A percentile compares a stretch with the other conserved stretches of the same genome.
Evolutionary conservation across 1,140 invertebrate species (phyloP).

Genomic region (Drosophila orena): DNA sequence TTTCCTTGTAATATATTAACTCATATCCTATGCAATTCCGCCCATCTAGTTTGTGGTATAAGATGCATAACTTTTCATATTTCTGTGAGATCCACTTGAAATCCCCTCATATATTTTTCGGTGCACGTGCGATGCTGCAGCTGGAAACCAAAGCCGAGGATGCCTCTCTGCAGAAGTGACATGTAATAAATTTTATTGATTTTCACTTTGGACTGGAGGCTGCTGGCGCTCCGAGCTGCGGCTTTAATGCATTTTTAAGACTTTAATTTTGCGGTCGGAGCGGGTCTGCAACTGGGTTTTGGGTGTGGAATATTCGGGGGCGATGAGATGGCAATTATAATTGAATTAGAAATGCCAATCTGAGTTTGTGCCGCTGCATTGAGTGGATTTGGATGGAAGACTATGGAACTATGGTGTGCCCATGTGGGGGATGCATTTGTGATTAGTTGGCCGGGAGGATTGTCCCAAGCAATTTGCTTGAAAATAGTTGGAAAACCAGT

Average conservation of each 20-base stretch:
- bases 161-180: conserved; percentile 44
- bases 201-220: conserved; percentile 53
- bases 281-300: not conserved
- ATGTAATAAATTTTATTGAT: conserved; percentile 76
- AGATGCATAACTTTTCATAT: too few relatives aligned
- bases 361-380: conserved; percentile 29
- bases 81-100: not conserved
- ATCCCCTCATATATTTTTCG: not conserved
- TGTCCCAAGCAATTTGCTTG: conserved; percentile 15
- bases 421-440: conserved; percentile 16
- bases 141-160: conserved; percentile 8
- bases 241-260: conserved; percentile 67
- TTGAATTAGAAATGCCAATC: conserved; percentile 54
- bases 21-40: too few relatives aligned
- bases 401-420: conserved; percentile 1
- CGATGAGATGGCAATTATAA: conserved; percentile 47
- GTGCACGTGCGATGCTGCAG: not conserved
- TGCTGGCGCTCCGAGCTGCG: conserved; percentile 16
- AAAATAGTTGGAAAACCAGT: conserved; percentile 23
- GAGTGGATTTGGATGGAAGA: conserved; percentile 24
- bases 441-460: conserved; percentile 36
- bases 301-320: conserved; percentile 9
- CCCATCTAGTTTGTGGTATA: too few relatives aligned
- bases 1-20: too few relatives aligned
- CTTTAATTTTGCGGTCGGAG: conserved; percentile 49